These are phyloP conservation scores for Murina feae DNA, from an alignment of 2,113 vertebrate genomes.

Conservation along the genomic window DNA sequence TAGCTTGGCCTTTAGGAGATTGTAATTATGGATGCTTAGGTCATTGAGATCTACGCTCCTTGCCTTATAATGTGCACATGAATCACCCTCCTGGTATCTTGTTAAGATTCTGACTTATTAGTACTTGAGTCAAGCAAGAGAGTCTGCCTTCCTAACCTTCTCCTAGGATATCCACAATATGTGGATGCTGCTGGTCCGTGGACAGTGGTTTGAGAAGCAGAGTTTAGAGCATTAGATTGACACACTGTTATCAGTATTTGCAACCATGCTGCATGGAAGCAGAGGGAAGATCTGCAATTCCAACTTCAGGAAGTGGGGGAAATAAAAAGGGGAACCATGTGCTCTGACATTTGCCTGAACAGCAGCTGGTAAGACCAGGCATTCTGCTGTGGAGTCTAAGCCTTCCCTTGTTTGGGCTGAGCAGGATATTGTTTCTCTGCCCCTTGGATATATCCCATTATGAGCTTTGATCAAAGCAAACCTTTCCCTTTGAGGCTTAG, in stretches of 20 bases:
- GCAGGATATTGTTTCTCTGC: conserved; percentile 80
- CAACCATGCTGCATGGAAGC: background rate
- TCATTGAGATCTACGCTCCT: background rate
- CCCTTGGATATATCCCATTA: conserved; percentile 82
- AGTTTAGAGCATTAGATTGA: background rate
- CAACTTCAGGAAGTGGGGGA: background rate
- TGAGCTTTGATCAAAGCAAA: conserved; percentile 85
- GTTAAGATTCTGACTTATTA: background rate
- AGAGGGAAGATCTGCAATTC: background rate
- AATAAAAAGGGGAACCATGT: background rate
- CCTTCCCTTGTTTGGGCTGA: conserved; percentile 51
- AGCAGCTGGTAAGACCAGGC: background rate
- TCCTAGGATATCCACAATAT: background rate
- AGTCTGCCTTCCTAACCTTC: background rate
- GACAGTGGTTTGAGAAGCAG: background rate
- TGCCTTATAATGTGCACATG: background rate
- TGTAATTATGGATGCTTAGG: background rate
- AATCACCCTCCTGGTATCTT: background rate
- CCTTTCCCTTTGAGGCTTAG: conserved; percentile 81
- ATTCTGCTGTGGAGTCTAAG: conserved; percentile 20
- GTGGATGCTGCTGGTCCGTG: background rate
- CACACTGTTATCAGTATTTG: background rate
- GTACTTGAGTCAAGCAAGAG: background rate
- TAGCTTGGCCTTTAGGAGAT: background rate
- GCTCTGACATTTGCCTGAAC: background rate